Evolutionary conservation across 1,140 invertebrate genomes (phyloP), one percentile per base, ranked within the genome.

Genomic region (Leptoteleia sp.): DNA sequence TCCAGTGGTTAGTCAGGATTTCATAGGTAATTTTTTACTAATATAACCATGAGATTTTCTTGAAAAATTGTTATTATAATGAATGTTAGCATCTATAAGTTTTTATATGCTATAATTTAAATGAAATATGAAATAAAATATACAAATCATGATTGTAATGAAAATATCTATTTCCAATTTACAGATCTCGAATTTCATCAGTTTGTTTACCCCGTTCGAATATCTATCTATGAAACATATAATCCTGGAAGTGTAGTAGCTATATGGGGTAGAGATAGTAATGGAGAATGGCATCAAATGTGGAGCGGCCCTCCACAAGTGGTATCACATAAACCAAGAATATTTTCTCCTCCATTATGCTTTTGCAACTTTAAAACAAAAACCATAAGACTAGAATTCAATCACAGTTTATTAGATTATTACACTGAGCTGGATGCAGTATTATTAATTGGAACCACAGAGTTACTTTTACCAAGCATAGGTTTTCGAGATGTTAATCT

Each of bases 341-440:
- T 95, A 81, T 97, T 97, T 89, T 93, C 93, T 31, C 95, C 95
- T 12, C 88, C 91, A 8, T 90, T 97, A 19, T 77, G 81, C 4
- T 33, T 82, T 1, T 89, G 88, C 61, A 85, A 81, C 22, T 89
- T 89, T 54, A 90, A 88, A 76, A 90, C 87, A 17, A 89, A 87
- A 81, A 82, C 79, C 11, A 55, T 90, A 47, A 85, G 88, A 81
- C 88, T 98, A 52, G 96, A 98, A 86, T 95, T 98, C 79, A 95
- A 96, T 88, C 95, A 96, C 82, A 92, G 90, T 33, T 87, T 92
- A 50, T 90, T 96, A 12, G 92, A 95, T 35, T 97, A 97, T 85
- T 97, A 97, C 79, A 96, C 95, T n/a, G 94, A 96, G 82, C 87
- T 97, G 11, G 96, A 98, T 90, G 95, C 94, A 52, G 92, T 97